Conservation (phyloP, 2,888 invertebrate genomes). For the Oxystoma pomonae region DNA sequence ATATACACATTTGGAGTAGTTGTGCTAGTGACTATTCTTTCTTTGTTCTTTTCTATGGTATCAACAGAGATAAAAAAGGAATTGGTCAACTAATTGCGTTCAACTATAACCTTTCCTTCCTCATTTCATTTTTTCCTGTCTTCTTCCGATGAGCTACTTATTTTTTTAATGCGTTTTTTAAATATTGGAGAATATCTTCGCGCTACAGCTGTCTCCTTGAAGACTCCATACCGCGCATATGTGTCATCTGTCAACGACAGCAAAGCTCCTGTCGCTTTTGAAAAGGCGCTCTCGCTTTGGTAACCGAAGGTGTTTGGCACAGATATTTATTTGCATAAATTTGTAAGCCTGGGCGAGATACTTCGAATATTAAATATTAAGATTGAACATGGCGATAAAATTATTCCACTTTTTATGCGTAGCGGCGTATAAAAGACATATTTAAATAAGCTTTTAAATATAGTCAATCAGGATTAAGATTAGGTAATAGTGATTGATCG, state of each 20-base stretch:
- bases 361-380: constrained; percentile 1
- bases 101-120: too few relatives aligned
- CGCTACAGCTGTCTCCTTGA: background rate
- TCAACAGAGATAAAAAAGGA: too few relatives aligned
- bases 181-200: background rate
- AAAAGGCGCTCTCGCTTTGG: constrained; percentile 9
- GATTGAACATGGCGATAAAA: constrained; percentile 1
- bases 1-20: too few relatives aligned
- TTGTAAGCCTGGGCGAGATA: constrained; percentile 9
- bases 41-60: too few relatives aligned
- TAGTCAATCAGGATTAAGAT: constrained; percentile 16
- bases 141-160: background rate
- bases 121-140: too few relatives aligned
- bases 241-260: background rate
- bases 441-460: constrained; percentile 15
- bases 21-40: too few relatives aligned
- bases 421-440: constrained; percentile 17
- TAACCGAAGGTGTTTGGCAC: constrained; percentile 21
- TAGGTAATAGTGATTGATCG: constrained; percentile 1
- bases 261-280: background rate
- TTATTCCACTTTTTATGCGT: constrained; percentile 3
- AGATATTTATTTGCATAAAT: constrained; percentile 24
- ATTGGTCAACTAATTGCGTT: too few relatives aligned
- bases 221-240: background rate
- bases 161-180: background rate